phyloP scores from a whole-genome alignment of 1,140 invertebrate species.

The Heliothis subflexa region DNA sequence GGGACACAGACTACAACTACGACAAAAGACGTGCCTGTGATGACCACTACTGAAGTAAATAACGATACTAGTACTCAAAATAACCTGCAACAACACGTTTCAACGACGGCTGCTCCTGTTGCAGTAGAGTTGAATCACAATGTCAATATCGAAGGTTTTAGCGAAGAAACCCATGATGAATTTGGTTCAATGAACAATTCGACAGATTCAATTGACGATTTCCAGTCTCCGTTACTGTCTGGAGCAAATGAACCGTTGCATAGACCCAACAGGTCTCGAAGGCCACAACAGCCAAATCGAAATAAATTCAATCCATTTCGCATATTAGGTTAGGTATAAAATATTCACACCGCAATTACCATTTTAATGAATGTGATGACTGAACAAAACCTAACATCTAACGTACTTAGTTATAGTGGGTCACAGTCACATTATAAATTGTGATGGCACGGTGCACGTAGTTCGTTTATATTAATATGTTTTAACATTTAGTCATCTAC shows the following conservation, averaged over 20 bases:
- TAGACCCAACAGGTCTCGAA: slow-evolving; percentile 73
- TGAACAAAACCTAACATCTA: slow-evolving; percentile 52
- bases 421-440: slow-evolving; percentile 64
- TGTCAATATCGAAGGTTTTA: background rate
- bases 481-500: slow-evolving; percentile 21
- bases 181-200: slow-evolving; percentile 48
- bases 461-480: slow-evolving; percentile 51
- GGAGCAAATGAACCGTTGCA: slow-evolving; percentile 76
- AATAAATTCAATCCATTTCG: slow-evolving; percentile 83
- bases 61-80: background rate
- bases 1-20: slow-evolving; percentile 10
- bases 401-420: slow-evolving; percentile 52
- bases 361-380: slow-evolving; percentile 55
- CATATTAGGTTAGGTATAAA: slow-evolving; percentile 76
- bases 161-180: slow-evolving; percentile 28
- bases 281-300: slow-evolving; percentile 68
- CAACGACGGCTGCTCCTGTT: background rate
- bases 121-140: background rate
- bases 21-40: background rate
- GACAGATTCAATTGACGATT: slow-evolving; percentile 69
- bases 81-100: background rate
- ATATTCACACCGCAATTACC: slow-evolving; percentile 63
- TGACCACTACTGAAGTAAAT: background rate
- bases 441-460: slow-evolving; percentile 80
- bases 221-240: slow-evolving; percentile 78